Conservation (phyloP, 2,797 vertebrate species). For the Manis pentadactyla region DNA sequence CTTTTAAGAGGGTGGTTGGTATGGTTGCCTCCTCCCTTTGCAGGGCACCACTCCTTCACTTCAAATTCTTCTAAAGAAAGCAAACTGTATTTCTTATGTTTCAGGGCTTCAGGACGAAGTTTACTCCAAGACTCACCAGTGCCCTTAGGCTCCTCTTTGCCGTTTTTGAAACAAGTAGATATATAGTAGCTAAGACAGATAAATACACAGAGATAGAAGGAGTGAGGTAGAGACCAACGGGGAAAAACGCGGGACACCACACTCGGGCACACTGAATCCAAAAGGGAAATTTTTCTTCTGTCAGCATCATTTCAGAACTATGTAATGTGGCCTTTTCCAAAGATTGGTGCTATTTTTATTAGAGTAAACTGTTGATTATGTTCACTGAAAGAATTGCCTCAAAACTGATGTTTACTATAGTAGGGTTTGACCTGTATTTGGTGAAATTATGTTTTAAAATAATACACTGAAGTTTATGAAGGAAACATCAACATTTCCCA, state of each 20-base stretch:
- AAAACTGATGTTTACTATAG: not conserved
- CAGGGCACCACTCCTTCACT: not conserved
- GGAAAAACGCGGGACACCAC: not conserved
- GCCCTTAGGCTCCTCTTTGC: not conserved
- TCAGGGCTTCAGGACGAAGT: not conserved
- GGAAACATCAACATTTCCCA: not conserved
- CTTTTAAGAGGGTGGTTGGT: not conserved
- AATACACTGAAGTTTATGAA: conserved; percentile 31
- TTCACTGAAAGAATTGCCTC: conserved; percentile 13
- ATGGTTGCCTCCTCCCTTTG: not conserved
- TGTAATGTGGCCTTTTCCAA: not conserved
- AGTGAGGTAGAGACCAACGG: not conserved
- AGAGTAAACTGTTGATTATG: not conserved
- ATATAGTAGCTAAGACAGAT: not conserved
- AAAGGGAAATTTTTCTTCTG: not conserved
- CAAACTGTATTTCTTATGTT: not conserved
- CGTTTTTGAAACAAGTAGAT: not conserved
- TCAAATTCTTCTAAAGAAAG: conserved; percentile 15
- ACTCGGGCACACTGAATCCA: not conserved
- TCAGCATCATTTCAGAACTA: not conserved
- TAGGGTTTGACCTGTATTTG: conserved; percentile 7
- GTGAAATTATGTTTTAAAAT: not conserved
- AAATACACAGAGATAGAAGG: not conserved
- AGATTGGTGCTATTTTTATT: not conserved
- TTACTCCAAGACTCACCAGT: conserved; percentile 11